These are phyloP conservation scores for Microtus oregoni DNA, from an alignment of 2,113 vertebrate species.

Conservation along the genomic window DNA sequence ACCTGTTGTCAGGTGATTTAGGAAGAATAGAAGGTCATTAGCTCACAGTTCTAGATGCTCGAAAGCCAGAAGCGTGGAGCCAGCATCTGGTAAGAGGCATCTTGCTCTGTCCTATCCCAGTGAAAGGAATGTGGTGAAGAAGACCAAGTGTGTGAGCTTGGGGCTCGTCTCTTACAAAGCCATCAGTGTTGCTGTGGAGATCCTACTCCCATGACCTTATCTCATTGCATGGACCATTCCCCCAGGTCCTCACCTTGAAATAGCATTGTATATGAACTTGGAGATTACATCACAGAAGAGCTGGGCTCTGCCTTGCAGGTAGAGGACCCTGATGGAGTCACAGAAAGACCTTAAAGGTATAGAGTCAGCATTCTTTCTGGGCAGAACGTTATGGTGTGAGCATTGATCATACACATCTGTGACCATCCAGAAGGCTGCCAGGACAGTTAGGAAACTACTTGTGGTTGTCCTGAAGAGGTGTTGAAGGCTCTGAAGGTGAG, in stretches of 20 bases:
- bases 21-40: background rate
- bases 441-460: background rate
- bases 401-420: background rate
- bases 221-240: background rate
- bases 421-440: background rate
- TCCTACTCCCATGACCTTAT: too few relatives aligned
- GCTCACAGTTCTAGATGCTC: background rate
- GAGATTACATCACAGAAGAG: background rate
- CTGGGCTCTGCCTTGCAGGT: background rate
- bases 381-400: background rate
- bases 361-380: background rate
- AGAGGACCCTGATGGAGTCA: too few relatives aligned
- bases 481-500: background rate
- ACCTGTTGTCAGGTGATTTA: background rate
- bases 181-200: background rate
- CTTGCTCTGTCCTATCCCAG: background rate
- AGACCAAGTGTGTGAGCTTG: background rate
- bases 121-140: background rate
- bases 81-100: background rate
- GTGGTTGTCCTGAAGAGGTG: background rate
- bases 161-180: background rate
- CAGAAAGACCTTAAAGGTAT: background rate
- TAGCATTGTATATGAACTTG: background rate
- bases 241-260: background rate
- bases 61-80: background rate